Base-by-base conservation (phyloP, 2,113 vertebrate species). In the Poecile atricapillus region DNA sequence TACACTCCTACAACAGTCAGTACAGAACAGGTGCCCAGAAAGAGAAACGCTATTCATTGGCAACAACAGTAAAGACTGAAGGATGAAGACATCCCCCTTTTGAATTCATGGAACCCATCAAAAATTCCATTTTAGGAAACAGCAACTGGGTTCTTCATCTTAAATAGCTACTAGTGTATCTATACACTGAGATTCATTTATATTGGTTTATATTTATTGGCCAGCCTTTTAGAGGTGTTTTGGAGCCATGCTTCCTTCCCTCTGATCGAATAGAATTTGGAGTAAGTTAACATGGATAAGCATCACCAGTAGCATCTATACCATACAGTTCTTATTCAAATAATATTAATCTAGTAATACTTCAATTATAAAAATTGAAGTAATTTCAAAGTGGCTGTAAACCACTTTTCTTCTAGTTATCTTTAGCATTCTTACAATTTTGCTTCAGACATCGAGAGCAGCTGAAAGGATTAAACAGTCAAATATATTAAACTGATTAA, bases 11-110 rank as follows among this genome's bases (percentile, higher is more conserved):
- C 25, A 3, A 11, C 65, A 77, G 41, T 37, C 33, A 28, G 13
- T 37, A n/a, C 30, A 83, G 13, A 67, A 41, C 7, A 62, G 11
- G 16, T 39, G 8, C 4, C 49, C 59, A 85, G 35, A 63, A 44
- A 68, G 27, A 87, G 13, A 77, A 87, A 64, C 2, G 3, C 15
- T 58, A 11, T n/a, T 60, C 0, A 0, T 3, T 3, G 1, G 41
- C 46, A 93, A 10, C 53, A 68, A 60, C 37, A 77, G 22, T 33
- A 28, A 37, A 77, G 35, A 41, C 25, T 31, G 60, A 44, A 76
- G 43, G 28, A 55, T 18, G 35, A 84, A 55, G 53, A 64, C 25
- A 55, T 20, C 3, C 4, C 4, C 10, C n/a, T 60, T 77, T 87
- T 37, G 28, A 84, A 64, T 5, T 7, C 14, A 62, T 4, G 7